Conservation (phyloP, 2,797 vertebrate species). For the Synaphobranchus kaupii region DNA sequence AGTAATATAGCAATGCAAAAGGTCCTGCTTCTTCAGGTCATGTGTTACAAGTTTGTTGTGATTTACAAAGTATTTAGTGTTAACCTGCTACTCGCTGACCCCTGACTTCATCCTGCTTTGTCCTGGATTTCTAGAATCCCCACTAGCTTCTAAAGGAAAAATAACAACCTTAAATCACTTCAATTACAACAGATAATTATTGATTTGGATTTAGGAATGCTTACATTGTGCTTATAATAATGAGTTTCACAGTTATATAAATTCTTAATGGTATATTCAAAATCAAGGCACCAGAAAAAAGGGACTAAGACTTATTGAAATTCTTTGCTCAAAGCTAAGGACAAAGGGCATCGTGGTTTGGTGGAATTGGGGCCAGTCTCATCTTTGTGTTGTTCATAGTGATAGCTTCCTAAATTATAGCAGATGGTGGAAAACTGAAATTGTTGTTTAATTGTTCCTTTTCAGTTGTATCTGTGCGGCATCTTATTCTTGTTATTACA, state of each 20-base stretch:
- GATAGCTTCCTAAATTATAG: conserved; percentile 9
- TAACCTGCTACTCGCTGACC: not conserved
- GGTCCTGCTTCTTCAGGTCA: not conserved
- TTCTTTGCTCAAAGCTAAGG: not conserved
- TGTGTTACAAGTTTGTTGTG: not conserved
- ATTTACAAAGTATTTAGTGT: conserved; percentile 8
- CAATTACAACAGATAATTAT: not conserved
- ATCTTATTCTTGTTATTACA: not conserved
- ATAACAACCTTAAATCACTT: conserved; percentile 9
- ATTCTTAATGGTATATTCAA: not conserved
- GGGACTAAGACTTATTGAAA: not conserved
- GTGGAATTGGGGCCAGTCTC: not conserved
- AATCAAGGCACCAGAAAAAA: not conserved
- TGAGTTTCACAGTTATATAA: not conserved
- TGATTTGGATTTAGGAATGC: not conserved
- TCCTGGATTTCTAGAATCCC: not conserved
- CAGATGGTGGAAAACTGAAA: not conserved
- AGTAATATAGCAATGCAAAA: not conserved
- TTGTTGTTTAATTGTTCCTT: not conserved
- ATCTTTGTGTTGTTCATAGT: not conserved
- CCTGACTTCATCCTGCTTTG: not conserved
- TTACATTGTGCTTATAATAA: not conserved
- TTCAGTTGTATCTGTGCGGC: not conserved
- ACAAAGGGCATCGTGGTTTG: not conserved
- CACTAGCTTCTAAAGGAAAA: not conserved